Percentiles rank a stretch among this genome's conserved stretches.
These are phyloP conservation scores for Phasianus colchicus DNA, from an alignment of 2,113 vertebrate species.

Conservation along the genomic window DNA sequence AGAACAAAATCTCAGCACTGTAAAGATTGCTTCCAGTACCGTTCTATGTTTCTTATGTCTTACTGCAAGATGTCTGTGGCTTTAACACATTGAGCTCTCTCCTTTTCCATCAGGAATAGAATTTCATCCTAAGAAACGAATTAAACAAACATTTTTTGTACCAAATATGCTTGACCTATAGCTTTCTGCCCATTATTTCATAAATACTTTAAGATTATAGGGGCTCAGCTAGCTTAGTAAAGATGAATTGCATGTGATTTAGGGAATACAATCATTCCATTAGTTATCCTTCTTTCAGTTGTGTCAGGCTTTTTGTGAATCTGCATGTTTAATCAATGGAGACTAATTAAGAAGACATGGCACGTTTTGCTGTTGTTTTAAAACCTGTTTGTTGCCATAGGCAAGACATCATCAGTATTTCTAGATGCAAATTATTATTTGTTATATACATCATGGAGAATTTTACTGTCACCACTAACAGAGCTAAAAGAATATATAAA, in stretches of 20 bases:
- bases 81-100: neutral
- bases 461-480: constrained; percentile 14
- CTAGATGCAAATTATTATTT: constrained; percentile 9
- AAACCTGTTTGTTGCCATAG: constrained; percentile 25
- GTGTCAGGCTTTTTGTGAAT: constrained; percentile 26
- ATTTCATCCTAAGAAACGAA: constrained; percentile 33
- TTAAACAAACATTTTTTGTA: neutral
- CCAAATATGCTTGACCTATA: constrained; percentile 42
- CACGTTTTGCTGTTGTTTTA: constrained; percentile 18
- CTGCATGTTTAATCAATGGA: constrained; percentile 47
- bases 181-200: constrained; percentile 28
- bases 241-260: constrained; percentile 24
- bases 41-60: neutral
- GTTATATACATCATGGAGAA: neutral
- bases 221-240: constrained; percentile 21
- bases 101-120: neutral
- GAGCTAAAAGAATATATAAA: neutral
- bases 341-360: constrained; percentile 26
- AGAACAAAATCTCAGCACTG: constrained; percentile 4
- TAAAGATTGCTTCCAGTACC: constrained; percentile 11
- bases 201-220: constrained; percentile 51
- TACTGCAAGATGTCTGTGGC: neutral
- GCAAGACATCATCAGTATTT: constrained; percentile 6
- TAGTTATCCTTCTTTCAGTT: constrained; percentile 32
- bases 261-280: constrained; percentile 32